phyloP scores from a whole-genome alignment of 2,888 invertebrate species.

The Mythimna lalbum region DNA sequence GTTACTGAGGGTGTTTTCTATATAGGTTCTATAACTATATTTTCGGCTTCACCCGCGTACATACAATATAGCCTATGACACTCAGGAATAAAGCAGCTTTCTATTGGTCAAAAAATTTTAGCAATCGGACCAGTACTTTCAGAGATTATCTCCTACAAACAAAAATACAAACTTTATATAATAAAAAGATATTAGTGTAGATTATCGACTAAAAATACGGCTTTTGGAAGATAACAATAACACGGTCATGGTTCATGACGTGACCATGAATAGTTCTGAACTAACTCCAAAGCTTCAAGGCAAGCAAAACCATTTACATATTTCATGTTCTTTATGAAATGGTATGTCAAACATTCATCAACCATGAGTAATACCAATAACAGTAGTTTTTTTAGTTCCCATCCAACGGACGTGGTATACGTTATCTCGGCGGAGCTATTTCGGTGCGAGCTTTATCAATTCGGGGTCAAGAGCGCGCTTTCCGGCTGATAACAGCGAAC shows the following conservation, averaged over 20 bases:
- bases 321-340: background rate
- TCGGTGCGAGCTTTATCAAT: constrained; percentile 79
- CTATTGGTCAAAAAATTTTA: too few relatives aligned
- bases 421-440: constrained; percentile 76
- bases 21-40: too few relatives aligned
- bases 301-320: background rate
- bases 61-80: too few relatives aligned
- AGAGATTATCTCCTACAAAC: too few relatives aligned
- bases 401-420: constrained; percentile 55
- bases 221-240: background rate
- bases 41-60: too few relatives aligned
- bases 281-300: background rate
- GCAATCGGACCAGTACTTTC: too few relatives aligned
- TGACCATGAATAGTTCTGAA: background rate
- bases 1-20: too few relatives aligned
- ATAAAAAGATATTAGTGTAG: too few relatives aligned
- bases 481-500: constrained; percentile 82
- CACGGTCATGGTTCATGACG: background rate
- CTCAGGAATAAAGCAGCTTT: too few relatives aligned
- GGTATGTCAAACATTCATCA: background rate
- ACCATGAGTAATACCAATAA: constrained; percentile 32
- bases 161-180: too few relatives aligned
- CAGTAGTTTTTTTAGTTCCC: constrained; percentile 33
- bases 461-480: constrained; percentile 88
- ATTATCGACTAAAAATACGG: background rate